phyloP scores from a whole-genome alignment of 1,140 invertebrate species.

The Bombus waltoni region DNA sequence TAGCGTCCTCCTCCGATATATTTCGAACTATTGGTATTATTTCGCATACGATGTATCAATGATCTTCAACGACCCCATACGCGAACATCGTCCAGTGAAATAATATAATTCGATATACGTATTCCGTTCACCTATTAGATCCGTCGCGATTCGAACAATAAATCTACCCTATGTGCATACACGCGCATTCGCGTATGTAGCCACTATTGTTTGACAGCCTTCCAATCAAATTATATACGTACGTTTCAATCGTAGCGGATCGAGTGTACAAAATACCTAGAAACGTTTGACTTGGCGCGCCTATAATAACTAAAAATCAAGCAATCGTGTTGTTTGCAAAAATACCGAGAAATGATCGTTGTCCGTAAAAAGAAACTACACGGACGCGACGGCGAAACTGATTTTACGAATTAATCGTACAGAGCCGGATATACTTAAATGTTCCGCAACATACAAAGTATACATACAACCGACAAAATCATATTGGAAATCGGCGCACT shows the following conservation, averaged over 20 bases:
- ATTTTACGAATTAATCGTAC: too few species aligned
- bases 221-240: slow-evolving; percentile 61
- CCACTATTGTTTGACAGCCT: slow-evolving; percentile 9
- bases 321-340: neutral
- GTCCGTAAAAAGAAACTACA: too few species aligned
- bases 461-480: neutral
- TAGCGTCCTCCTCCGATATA: slow-evolving; percentile 1
- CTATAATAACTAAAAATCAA: neutral
- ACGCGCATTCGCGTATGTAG: neutral
- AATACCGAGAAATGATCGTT: neutral
- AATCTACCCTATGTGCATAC: too few species aligned
- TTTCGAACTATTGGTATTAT: slow-evolving; percentile 31
- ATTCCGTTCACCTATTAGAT: slow-evolving; percentile 16
- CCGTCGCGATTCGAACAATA: slow-evolving; percentile 29
- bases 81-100: slow-evolving; percentile 40
- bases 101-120: slow-evolving; percentile 41
- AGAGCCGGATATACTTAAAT: neutral
- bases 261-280: slow-evolving; percentile 46
- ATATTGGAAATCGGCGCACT: neutral
- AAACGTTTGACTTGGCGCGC: neutral
- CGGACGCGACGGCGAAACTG: neutral
- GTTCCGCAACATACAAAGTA: too few species aligned
- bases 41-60: slow-evolving; percentile 43
- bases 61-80: slow-evolving; percentile 4
- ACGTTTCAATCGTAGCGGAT: slow-evolving; percentile 26